These are phyloP conservation scores for Penaeus indicus DNA, from an alignment of 1,140 invertebrate genomes.

Conservation along the genomic window DNA sequence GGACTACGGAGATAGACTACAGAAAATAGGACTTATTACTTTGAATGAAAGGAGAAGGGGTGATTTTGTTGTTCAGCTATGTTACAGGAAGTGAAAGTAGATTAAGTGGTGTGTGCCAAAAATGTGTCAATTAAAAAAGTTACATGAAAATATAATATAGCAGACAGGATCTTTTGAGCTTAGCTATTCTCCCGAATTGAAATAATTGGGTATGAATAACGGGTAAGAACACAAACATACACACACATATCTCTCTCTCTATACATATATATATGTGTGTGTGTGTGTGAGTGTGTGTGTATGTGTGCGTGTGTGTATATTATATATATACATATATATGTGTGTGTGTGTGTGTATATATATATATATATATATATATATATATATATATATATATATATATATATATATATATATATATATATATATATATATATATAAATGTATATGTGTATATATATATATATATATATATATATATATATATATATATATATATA, in stretches of 20 bases:
- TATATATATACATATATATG: constrained; percentile 39
- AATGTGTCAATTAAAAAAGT: no score
- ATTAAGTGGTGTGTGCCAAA: no score
- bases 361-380: constrained; percentile 31
- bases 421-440: constrained; percentile 22
- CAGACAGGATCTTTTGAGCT: no score
- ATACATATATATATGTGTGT: constrained; percentile 17
- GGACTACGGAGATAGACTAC: no score
- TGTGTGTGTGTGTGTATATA: not conserved
- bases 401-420: constrained; percentile 19
- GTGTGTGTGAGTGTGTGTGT: not conserved
- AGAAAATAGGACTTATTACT: no score
- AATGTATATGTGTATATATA: not conserved
- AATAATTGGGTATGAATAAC: not conserved
- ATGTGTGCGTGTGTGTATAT: no score
- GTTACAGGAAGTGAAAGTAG: no score
- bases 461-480: not conserved
- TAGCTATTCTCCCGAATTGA: not conserved
- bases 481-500: constrained; percentile 22
- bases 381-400: constrained; percentile 26
- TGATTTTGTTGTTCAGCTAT: not conserved
- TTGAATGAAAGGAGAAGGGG: not conserved
- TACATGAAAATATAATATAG: no score
- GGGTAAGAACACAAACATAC: not conserved
- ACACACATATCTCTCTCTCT: no score